phyloP scores from a whole-genome alignment of 1,140 invertebrate species.

The Pogonomyrmex californicus region DNA sequence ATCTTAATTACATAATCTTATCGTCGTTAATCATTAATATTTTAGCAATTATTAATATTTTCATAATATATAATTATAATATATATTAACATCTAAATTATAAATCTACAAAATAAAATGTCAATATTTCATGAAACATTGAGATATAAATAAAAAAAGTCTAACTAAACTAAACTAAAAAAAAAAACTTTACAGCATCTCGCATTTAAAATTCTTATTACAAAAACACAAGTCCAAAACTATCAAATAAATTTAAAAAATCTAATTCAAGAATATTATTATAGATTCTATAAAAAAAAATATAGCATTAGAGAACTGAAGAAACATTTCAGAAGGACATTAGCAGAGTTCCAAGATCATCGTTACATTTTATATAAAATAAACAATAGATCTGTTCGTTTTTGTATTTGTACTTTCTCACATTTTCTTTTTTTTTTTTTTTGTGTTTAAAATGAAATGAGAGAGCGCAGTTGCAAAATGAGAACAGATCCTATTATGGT shows the following conservation, averaged over 20 bases:
- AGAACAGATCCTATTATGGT: neutral
- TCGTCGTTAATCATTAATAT: slow-evolving; percentile 19
- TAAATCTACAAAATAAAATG: slow-evolving; percentile 47
- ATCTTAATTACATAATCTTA: slow-evolving; percentile 23
- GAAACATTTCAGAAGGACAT: neutral
- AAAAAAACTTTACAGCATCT: neutral
- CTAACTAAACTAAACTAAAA: neutral
- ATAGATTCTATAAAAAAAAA: neutral
- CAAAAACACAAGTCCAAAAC: neutral
- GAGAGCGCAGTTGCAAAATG: neutral
- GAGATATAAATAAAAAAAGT: neutral
- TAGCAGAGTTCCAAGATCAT: neutral
- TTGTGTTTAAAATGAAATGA: slow-evolving; percentile 1
- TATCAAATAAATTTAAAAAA: neutral
- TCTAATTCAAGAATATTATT: neutral
- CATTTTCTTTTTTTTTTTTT: too few relatives aligned
- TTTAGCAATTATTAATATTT: neutral
- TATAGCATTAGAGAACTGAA: too few relatives aligned
- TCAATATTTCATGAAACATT: neutral
- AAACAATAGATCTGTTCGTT: neutral
- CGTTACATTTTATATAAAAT: neutral
- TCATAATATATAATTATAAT: too few relatives aligned
- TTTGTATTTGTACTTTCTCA: neutral
- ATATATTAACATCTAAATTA: neutral
- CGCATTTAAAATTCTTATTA: neutral